Evolutionary conservation across 2,888 invertebrate genomes (phyloP), one percentile per base, ranked within the genome.

Genomic region (Diplolepis rosae): DNA sequence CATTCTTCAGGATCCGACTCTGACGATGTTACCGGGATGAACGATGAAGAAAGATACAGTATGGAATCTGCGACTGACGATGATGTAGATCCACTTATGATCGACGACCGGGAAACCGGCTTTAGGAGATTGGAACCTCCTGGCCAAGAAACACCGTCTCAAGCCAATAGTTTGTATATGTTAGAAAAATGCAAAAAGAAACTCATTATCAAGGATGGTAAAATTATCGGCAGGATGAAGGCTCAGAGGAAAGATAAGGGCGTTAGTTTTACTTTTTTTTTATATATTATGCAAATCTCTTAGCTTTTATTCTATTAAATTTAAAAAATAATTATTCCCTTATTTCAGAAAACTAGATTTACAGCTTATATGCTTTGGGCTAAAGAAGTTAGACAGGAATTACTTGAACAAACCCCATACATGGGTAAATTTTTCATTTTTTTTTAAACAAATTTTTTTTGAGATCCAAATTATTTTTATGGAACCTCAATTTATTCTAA

Each of bases 281-380:
- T 56, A 28, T 13, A 45, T 15, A 22, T 56, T 39, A 32, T 51
- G 22, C 22, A 45, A 51, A 39, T 27, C 66, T 56, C 13, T 15
- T 65, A 22, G 27, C n/a, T 28, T 56, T 45, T 45, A 66, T 28
- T 28, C 42, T 39, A 13, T 52, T 70, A n/a, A n/a, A 65, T 28
- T 61, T 66, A 65, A 30, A 56, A 39, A 28, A 35, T 24, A 32
- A 13, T 1, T 22, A 28, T 70, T 71, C 66, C 71, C 77, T 84
- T n/a, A n/a, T n/a, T 88, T 74, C 84, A 91, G 90, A 94, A 94
- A 89, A 92, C 94, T 0, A 91, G 95, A 66, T 94, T 94, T 76
- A 96, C 97, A 0, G 97, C 97, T 0, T 97, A 97, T 89, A 96
- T 96, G 93, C 90, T 97, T 85, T 97, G 96, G 96, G 95, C 96